Conservation (phyloP, 2,113 vertebrate genomes). For the Vidua macroura region DNA sequence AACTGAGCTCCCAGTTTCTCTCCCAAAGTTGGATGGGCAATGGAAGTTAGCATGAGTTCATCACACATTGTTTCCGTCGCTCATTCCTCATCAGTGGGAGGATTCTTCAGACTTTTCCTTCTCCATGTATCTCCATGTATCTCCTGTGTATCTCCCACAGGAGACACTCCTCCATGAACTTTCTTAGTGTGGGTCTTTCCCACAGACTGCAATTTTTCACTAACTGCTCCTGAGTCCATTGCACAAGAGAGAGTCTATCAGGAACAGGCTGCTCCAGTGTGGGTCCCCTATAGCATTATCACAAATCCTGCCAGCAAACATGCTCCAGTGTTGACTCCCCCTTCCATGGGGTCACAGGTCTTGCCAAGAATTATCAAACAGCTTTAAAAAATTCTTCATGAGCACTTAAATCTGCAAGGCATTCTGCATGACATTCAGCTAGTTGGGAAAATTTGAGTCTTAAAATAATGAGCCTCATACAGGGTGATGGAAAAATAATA, state of each 20-base stretch:
- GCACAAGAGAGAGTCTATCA: neutral
- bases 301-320: neutral
- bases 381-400: neutral
- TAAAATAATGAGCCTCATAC: neutral
- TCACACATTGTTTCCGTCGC: rapidly evolving
- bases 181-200: neutral
- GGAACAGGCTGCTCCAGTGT: rapidly evolving
- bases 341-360: neutral
- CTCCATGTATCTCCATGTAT: neutral
- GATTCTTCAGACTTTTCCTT: neutral
- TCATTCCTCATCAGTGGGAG: neutral
- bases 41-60: rapidly evolving
- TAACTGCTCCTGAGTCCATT: neutral
- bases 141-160: neutral
- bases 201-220: neutral
- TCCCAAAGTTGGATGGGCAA: rapidly evolving
- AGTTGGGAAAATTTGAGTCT: neutral
- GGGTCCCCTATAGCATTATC: rapidly evolving
- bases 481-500: neutral
- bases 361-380: neutral
- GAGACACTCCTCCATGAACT: neutral
- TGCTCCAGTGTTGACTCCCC: rapidly evolving
- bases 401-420: neutral
- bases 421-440: neutral
- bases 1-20: neutral